A percentile compares a stretch with the other conserved stretches of the same genome.
These are phyloP conservation scores for Colinus virginianus DNA, from an alignment of 2,113 vertebrate genomes.

Conservation along the genomic window DNA sequence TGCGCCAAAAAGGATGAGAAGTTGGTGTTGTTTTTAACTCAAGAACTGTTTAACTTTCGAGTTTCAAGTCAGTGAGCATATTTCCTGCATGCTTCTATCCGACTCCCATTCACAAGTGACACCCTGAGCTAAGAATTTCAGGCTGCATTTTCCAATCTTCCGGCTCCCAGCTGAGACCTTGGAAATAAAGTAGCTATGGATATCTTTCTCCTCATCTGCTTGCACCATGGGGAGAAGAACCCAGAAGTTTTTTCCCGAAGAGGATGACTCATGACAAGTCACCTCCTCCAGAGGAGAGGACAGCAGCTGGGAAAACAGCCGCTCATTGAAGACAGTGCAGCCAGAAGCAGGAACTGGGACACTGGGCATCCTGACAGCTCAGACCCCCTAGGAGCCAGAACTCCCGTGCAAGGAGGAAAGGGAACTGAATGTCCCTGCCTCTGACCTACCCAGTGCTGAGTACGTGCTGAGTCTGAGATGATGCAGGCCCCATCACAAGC, in stretches of 20 bases:
- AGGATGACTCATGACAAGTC: slow-evolving; percentile 36
- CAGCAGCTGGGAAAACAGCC: slow-evolving; percentile 64
- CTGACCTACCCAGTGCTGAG: background rate
- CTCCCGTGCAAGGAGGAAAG: background rate
- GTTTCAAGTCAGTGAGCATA: slow-evolving; percentile 31
- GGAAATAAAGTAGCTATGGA: slow-evolving; percentile 30
- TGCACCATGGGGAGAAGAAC: background rate
- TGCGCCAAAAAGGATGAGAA: slow-evolving; percentile 20
- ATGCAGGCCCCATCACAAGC: background rate
- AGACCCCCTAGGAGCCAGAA: slow-evolving; percentile 9
- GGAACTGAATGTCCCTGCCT: slow-evolving; percentile 13
- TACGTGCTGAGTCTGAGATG: background rate
- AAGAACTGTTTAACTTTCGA: slow-evolving; percentile 61
- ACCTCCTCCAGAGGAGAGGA: slow-evolving; percentile 31
- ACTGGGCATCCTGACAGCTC: slow-evolving; percentile 12
- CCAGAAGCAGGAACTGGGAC: background rate
- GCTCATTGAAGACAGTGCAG: background rate
- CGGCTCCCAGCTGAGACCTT: slow-evolving; percentile 33
- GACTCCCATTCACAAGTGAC: background rate
- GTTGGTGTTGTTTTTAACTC: slow-evolving; percentile 49
- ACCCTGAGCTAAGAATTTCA: slow-evolving; percentile 29
- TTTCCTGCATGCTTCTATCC: slow-evolving; percentile 38
- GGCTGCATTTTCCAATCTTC: slow-evolving; percentile 37
- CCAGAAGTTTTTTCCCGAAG: slow-evolving; percentile 36
- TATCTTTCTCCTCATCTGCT: slow-evolving; percentile 33